Evolutionary conservation across 2,888 invertebrate genomes (phyloP), one percentile per base, ranked within the genome.

Genomic region (Dasypogon diadema): DNA sequence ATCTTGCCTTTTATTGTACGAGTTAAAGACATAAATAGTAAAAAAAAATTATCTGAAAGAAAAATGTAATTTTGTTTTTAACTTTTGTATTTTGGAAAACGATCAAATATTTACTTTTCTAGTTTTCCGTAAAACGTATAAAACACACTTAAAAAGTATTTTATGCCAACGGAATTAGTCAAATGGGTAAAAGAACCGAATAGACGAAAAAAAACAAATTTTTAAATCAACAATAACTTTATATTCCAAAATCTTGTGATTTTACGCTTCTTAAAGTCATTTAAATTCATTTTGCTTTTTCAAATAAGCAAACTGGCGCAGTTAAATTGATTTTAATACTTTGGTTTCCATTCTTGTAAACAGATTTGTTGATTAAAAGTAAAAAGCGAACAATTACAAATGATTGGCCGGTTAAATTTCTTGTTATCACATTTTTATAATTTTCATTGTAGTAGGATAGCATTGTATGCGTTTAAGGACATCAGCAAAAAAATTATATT

Each of bases 221-320:
- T 37, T 60, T 60, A 60, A 21, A 21, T 60, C 34, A 60, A 37
- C 18, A 60, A 37, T 14, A 37, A 8, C 37, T 60, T 37, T 37
- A 37, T 60, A 60, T 60, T 60, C 60, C 60, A 60, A 60, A 34
- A 22, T 60, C 37, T 34, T 60, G 60, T 60, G 60, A 60, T 60
- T n/a, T 60, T 34, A 60, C 26, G 60, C 60, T 37, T 60, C 18
- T 60, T 60, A 37, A 18, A 60, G 18, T 60, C 51, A 51, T 51
- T 51, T 51, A 2, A 2, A 48, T 18, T 16, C 18, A 51, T 51
- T 18, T 42, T 42, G 6, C 42, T 42, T 42, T 1, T 42, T 6
- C n/a, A 12, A 12, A 6, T 3, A 12, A 42, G 2, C 2, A 12
- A 42, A 42, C 42, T 12, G 42, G 42, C 42, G 42, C 42, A 42